Evolutionary conservation across 2,888 invertebrate species (phyloP).

Genomic region (Apotomis turbidana): DNA sequence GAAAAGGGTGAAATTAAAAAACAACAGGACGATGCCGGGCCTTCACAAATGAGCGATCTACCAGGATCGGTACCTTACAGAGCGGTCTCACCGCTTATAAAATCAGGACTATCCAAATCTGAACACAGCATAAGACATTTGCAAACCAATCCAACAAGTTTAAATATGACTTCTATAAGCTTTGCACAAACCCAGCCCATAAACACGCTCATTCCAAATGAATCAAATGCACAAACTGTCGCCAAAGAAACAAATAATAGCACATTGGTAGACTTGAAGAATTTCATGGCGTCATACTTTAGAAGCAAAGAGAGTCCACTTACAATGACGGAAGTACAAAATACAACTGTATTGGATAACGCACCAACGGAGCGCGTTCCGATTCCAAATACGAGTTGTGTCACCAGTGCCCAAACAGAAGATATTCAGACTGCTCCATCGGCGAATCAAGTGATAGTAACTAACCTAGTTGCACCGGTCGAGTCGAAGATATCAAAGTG

Average conservation of each 20-base stretch:
- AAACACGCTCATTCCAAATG: slow-evolving; percentile 57
- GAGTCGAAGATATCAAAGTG: slow-evolving; percentile 62
- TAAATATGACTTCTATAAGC: slow-evolving; percentile 65
- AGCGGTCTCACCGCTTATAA: slow-evolving; percentile 47
- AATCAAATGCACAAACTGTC: slow-evolving; percentile 62
- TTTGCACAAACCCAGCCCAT: slow-evolving; percentile 55
- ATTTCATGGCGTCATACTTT: slow-evolving; percentile 73
- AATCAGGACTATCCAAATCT: slow-evolving; percentile 72
- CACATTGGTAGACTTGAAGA: slow-evolving; percentile 67
- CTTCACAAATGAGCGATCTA: slow-evolving; percentile 60
- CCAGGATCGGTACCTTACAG: slow-evolving; percentile 65
- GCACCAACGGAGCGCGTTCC: slow-evolving; percentile 49
- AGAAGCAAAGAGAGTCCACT: slow-evolving; percentile 60
- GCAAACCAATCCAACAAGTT: slow-evolving; percentile 70
- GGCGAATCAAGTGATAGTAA: slow-evolving; percentile 64
- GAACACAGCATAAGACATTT: slow-evolving; percentile 73
- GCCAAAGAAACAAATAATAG: slow-evolving; percentile 53
- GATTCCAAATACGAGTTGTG: slow-evolving; percentile 54
- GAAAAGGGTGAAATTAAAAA: slow-evolving; percentile 40
- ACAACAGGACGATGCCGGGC: slow-evolving; percentile 67
- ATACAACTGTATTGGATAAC: slow-evolving; percentile 48
- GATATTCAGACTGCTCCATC: not conserved
- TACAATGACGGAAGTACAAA: slow-evolving; percentile 54
- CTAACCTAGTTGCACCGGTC: slow-evolving; percentile 46
- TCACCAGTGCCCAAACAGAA: slow-evolving; percentile 52